Evolutionary conservation across 2,888 invertebrate species (phyloP).

Genomic region (Ichneumoninae sp.): DNA sequence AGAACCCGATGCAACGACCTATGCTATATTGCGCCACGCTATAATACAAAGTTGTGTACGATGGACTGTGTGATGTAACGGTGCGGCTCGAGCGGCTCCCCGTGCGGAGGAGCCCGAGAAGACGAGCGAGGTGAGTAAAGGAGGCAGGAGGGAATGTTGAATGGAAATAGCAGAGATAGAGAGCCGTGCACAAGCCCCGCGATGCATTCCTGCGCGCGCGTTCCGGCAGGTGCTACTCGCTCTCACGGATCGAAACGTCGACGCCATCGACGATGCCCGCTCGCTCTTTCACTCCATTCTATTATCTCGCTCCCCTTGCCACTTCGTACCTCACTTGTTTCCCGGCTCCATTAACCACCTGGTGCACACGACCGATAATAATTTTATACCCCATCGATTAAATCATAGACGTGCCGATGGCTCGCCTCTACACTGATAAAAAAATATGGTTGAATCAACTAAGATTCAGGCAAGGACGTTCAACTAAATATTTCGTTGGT

Average conservation of each 20-base stretch:
- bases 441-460: no score
- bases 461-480: no score
- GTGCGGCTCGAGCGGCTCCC: slow-evolving; percentile 39
- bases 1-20: slow-evolving; percentile 46
- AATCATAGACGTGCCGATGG: slow-evolving; percentile 72
- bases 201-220: slow-evolving; percentile 63
- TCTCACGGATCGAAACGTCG: slow-evolving; percentile 72
- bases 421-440: slow-evolving; percentile 32
- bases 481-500: no score
- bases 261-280: slow-evolving; percentile 62
- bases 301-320: slow-evolving; percentile 31
- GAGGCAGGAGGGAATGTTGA: slow-evolving; percentile 56
- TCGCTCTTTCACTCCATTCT: slow-evolving; percentile 46
- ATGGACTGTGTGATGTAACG: slow-evolving; percentile 59
- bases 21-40: slow-evolving; percentile 28
- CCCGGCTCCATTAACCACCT: slow-evolving; percentile 74
- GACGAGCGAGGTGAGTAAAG: slow-evolving; percentile 14
- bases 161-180: slow-evolving; percentile 58
- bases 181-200: slow-evolving; percentile 33
- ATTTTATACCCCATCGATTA: slow-evolving; percentile 77
- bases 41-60: slow-evolving; percentile 39
- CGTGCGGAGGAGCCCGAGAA: not conserved
- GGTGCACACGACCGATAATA: slow-evolving; percentile 75
- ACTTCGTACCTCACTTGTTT: slow-evolving; percentile 63
- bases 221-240: slow-evolving; percentile 71